Percentiles rank a stretch among this genome's conserved stretches.
phyloP scores from a whole-genome alignment of 2,113 vertebrate genomes.

The Lepisosteus osseus region DNA sequence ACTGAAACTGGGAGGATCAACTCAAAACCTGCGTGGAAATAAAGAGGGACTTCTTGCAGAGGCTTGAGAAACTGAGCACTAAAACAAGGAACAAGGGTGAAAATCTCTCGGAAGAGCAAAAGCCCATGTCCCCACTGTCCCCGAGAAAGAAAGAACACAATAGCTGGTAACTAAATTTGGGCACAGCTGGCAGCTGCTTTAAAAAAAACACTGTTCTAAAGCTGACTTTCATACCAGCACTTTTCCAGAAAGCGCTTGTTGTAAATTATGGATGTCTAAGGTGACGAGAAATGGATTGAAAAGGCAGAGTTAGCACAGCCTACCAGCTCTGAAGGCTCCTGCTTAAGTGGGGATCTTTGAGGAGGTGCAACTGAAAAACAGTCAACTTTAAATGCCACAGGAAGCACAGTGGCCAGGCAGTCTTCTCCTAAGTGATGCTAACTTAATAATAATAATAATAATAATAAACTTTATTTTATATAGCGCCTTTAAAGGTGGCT shows the following conservation, averaged over 20 bases:
- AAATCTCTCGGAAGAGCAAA: neutral
- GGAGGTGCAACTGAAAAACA: slow-evolving; percentile 7
- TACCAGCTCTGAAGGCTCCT: neutral
- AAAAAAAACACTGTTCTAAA: neutral
- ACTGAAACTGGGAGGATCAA: too few species aligned
- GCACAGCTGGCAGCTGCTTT: slow-evolving; percentile 5
- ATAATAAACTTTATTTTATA: too few species aligned
- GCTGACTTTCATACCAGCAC: neutral
- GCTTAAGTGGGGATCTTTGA: neutral
- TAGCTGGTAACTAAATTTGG: too few species aligned
- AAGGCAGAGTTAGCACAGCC: neutral
- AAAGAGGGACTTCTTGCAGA: too few species aligned
- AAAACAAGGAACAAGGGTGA: too few species aligned
- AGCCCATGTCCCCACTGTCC: neutral
- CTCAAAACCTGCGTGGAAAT: too few species aligned
- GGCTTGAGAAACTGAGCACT: too few species aligned
- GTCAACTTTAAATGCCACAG: neutral
- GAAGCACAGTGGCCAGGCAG: neutral
- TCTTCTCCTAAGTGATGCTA: too few species aligned
- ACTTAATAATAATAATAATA: too few species aligned
- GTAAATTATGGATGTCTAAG: slow-evolving; percentile 33
- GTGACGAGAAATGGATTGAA: slow-evolving; percentile 31
- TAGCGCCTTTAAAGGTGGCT: too few species aligned
- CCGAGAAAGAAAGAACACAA: neutral
- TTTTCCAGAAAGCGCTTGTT: slow-evolving; percentile 24